Evolutionary conservation across 2,797 vertebrate species (phyloP).

Genomic region (Cyclura pinguis): DNA sequence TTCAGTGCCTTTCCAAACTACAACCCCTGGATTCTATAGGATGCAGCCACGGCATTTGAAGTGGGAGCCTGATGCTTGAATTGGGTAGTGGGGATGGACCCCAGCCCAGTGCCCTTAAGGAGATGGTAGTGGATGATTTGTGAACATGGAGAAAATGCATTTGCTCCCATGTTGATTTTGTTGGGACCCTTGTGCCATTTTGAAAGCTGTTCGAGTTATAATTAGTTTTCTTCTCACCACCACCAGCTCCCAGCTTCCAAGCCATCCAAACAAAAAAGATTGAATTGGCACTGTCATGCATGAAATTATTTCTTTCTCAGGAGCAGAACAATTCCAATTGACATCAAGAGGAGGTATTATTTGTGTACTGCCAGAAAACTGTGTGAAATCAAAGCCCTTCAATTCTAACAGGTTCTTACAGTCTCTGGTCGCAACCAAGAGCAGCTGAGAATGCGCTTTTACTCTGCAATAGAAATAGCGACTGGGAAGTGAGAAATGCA

Average conservation of each 20-base stretch:
- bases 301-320: slow-evolving; percentile 60
- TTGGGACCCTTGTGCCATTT: background rate
- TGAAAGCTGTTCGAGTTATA: background rate
- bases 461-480: too few relatives aligned
- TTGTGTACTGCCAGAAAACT: slow-evolving; percentile 36
- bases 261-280: slow-evolving; percentile 38
- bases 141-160: too few relatives aligned
- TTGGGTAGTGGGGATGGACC: too few relatives aligned
- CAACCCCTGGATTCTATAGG: too few relatives aligned
- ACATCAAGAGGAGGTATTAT: slow-evolving; percentile 44
- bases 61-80: too few relatives aligned
- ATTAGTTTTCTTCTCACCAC: background rate
- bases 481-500: too few relatives aligned
- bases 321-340: slow-evolving; percentile 20
- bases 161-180: accelerated
- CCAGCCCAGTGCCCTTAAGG: background rate
- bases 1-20: too few relatives aligned
- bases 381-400: slow-evolving; percentile 35
- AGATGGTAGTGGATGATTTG: too few relatives aligned
- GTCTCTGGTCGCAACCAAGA: background rate
- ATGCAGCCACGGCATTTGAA: too few relatives aligned
- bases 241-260: slow-evolving; percentile 27
- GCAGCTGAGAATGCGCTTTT: background rate
- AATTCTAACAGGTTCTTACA: background rate
- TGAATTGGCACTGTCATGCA: slow-evolving; percentile 49